phyloP scores from a whole-genome alignment of 1,140 invertebrate genomes.

The Ceratitis capitata region DNA sequence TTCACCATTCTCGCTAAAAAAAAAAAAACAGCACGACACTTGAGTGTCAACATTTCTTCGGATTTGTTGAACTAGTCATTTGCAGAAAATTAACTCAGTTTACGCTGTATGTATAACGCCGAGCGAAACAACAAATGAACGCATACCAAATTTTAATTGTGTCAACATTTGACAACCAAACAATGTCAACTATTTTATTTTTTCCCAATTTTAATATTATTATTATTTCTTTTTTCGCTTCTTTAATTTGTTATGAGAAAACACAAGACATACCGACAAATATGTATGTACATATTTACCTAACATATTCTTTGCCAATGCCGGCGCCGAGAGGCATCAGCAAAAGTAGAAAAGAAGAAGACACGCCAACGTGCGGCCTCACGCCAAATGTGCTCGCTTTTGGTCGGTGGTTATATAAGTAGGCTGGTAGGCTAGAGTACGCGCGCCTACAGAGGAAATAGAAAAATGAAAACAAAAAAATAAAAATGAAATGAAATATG shows the following conservation, averaged over 20 bases:
- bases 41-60: neutral
- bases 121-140: neutral
- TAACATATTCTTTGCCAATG: conserved; percentile 15
- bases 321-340: neutral
- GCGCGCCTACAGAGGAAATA: neutral
- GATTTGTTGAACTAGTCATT: neutral
- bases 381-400: neutral
- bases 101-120: neutral
- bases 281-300: neutral
- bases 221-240: neutral
- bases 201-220: neutral
- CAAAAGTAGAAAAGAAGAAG: neutral
- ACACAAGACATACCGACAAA: too few relatives aligned
- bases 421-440: neutral
- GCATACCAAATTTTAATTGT: conserved; percentile 24
- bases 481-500: too few relatives aligned
- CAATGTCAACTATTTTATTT: neutral
- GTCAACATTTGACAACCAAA: conserved; percentile 24
- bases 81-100: neutral
- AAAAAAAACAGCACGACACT: neutral
- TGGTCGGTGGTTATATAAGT: neutral
- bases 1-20: neutral
- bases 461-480: neutral
- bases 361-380: neutral
- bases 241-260: neutral